These are phyloP conservation scores for Otocyon megalotis DNA, from an alignment of 2,113 vertebrate species.

Conservation along the genomic window DNA sequence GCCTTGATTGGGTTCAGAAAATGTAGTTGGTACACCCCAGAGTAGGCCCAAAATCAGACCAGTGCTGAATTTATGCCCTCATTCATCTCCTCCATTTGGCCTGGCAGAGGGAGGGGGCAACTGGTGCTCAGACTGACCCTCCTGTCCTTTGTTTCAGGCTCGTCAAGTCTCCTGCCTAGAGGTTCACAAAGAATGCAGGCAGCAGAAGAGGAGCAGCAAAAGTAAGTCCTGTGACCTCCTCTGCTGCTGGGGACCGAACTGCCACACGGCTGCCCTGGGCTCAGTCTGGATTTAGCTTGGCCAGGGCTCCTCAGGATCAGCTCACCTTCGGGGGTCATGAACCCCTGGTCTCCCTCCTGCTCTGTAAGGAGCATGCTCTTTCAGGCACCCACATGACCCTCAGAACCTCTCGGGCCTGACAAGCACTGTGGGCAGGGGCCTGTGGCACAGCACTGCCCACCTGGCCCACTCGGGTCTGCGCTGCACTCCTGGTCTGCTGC, in stretches of 20 bases:
- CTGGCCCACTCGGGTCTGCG: background rate
- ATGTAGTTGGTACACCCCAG: background rate
- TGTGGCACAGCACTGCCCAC: background rate
- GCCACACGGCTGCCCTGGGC: background rate
- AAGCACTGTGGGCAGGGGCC: fast-evolving
- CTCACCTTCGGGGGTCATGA: background rate
- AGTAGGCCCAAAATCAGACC: background rate
- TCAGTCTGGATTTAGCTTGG: background rate
- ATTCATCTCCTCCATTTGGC: background rate
- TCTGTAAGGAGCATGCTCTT: background rate
- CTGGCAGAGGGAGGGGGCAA: background rate
- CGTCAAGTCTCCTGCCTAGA: constrained; percentile 88
- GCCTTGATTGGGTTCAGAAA: background rate
- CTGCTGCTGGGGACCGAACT: no score
- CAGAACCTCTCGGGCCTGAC: background rate
- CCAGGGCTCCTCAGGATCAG: background rate
- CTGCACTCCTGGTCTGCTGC: background rate
- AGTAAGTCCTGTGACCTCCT: constrained; percentile 38
- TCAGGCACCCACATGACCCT: background rate
- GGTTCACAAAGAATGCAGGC: constrained; percentile 82
- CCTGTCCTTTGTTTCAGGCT: constrained; percentile 82
- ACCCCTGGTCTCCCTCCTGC: background rate
- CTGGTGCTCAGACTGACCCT: background rate
- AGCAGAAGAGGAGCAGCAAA: constrained; percentile 64
- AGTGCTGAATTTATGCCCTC: background rate